These are phyloP conservation scores for Tipula confusa DNA, from an alignment of 2,888 invertebrate species.

Conservation along the genomic window DNA sequence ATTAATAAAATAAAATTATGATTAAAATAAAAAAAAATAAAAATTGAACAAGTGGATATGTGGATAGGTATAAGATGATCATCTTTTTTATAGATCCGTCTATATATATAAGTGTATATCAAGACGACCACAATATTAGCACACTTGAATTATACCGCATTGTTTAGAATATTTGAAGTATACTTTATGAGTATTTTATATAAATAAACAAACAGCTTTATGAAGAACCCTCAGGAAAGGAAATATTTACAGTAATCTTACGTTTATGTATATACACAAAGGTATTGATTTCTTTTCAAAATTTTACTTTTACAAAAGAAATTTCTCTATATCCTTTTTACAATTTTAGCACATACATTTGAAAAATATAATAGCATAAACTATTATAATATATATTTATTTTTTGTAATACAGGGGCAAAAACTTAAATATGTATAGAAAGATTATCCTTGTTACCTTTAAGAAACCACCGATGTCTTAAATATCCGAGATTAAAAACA, in stretches of 20 bases:
- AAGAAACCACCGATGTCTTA: not conserved
- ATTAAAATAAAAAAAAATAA: conserved; percentile 30
- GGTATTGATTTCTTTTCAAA: not conserved
- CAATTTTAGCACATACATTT: not conserved
- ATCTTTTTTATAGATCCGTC: not conserved
- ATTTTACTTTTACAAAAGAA: not conserved
- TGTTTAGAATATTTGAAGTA: not conserved
- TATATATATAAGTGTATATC: not conserved
- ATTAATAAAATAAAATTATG: conserved; percentile 25
- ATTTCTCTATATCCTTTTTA: not conserved
- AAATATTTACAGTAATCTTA: conserved; percentile 20
- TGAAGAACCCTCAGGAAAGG: conserved; percentile 4
- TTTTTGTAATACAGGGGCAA: not conserved
- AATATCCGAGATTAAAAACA: not conserved
- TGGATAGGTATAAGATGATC: not conserved
- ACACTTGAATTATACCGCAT: not conserved
- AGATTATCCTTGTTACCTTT: conserved; percentile 4
- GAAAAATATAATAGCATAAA: not conserved
- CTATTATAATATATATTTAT: too few species aligned
- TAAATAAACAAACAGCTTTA: not conserved
- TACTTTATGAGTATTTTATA: not conserved
- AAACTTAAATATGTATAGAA: not conserved
- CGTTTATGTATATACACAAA: not conserved
- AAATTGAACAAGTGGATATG: conserved; percentile 32
- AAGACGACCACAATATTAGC: not conserved